phyloP scores from a whole-genome alignment of 1,140 invertebrate genomes.

The Sycobia sp. region DNA sequence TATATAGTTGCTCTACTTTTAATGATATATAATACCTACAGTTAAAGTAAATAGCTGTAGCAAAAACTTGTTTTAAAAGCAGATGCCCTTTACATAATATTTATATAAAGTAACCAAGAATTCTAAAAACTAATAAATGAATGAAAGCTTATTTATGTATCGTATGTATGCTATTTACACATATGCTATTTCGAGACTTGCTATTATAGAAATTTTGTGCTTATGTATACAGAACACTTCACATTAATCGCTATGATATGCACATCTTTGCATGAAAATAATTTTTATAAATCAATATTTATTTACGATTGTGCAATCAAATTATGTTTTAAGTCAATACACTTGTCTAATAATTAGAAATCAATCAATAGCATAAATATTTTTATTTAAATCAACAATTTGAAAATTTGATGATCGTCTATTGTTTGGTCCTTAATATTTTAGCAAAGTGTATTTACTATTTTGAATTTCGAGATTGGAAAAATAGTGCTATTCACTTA shows the following conservation, averaged over 20 bases:
- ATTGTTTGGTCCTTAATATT: too few species aligned
- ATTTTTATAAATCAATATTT: slow-evolving; percentile 10
- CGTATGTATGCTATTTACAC: slow-evolving; percentile 28
- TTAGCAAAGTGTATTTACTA: too few species aligned
- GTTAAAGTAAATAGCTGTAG: slow-evolving; percentile 29
- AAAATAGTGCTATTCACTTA: too few species aligned
- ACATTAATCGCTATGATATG: slow-evolving; percentile 23
- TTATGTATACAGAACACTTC: slow-evolving; percentile 5
- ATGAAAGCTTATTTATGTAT: slow-evolving; percentile 17
- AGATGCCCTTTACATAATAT: slow-evolving; percentile 33
- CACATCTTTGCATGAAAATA: slow-evolving; percentile 18
- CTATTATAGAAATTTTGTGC: slow-evolving; percentile 25
- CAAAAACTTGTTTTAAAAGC: slow-evolving; percentile 31
- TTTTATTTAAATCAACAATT: neutral
- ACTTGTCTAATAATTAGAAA: slow-evolving; percentile 9
- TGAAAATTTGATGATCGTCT: too few species aligned
- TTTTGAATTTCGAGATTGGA: too few species aligned
- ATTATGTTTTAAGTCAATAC: slow-evolving; percentile 9
- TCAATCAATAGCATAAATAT: neutral
- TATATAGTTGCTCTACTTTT: slow-evolving; percentile 32
- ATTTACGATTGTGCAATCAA: too few species aligned
- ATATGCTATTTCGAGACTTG: slow-evolving; percentile 24
- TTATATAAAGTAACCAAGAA: slow-evolving; percentile 26
- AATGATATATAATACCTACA: slow-evolving; percentile 31
- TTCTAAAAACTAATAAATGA: slow-evolving; percentile 41